phyloP scores from a whole-genome alignment of 2,888 invertebrate species.

The Drosophila tanythrix region DNA sequence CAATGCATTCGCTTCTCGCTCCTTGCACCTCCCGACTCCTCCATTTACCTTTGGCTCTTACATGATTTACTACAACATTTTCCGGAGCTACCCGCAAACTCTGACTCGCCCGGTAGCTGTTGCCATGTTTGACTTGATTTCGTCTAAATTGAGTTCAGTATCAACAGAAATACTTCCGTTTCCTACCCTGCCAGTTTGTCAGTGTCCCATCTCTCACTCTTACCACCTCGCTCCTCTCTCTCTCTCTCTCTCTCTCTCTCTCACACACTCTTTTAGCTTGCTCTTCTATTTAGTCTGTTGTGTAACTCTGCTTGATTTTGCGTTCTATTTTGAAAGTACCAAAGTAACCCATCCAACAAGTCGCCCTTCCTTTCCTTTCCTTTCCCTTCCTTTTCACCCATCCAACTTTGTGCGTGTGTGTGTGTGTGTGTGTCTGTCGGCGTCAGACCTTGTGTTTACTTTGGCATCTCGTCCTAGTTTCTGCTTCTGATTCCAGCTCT shows the following conservation, averaged over 20 bases:
- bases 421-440: conserved; percentile 21
- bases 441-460: conserved; percentile 65
- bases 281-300: conserved; percentile 42
- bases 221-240: background rate
- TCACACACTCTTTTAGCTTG: background rate
- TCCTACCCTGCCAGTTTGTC: conserved; percentile 64
- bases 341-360: conserved; percentile 61
- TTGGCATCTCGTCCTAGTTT: conserved; percentile 61
- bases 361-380: conserved; percentile 7
- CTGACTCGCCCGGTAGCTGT: conserved; percentile 31
- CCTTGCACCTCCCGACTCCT: conserved; percentile 9
- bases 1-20: conserved; percentile 11
- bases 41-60: conserved; percentile 72
- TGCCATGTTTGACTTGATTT: conserved; percentile 81
- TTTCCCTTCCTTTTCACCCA: background rate
- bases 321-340: conserved; percentile 57
- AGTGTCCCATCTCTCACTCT: conserved; percentile 29
- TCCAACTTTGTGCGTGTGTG: conserved; percentile 19
- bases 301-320: conserved; percentile 73
- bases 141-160: conserved; percentile 81
- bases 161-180: conserved; percentile 81
- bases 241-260: background rate
- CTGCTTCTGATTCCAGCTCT: conserved; percentile 20
- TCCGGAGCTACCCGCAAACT: conserved; percentile 16
- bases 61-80: conserved; percentile 78